These are phyloP conservation scores for Caenorhabditis macrosperma DNA, from an alignment of 2,888 invertebrate genomes.

Conservation along the genomic window DNA sequence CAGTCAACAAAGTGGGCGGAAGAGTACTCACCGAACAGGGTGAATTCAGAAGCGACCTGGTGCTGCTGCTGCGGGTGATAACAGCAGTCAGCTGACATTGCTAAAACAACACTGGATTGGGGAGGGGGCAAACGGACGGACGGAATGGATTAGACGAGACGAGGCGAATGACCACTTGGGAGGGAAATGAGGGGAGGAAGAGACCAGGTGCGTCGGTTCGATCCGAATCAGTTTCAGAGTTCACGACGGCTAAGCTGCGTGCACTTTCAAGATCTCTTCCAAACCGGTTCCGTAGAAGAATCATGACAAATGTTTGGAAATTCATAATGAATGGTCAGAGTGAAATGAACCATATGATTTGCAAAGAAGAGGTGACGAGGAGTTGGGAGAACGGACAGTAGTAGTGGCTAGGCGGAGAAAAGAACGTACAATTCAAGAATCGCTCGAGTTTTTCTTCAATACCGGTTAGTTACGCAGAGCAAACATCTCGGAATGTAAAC, in stretches of 20 bases:
- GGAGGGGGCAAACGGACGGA: neutral
- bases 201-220: neutral
- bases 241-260: neutral
- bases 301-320: too few species aligned
- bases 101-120: conserved; percentile 13
- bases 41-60: conserved; percentile 2
- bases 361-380: too few species aligned
- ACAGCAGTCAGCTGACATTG: conserved; percentile 43
- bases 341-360: too few species aligned
- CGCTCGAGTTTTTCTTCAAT: neutral
- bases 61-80: conserved; percentile 25
- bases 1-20: conserved; percentile 2
- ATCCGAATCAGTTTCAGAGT: neutral
- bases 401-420: neutral
- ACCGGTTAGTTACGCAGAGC: neutral
- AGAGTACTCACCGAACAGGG: neutral
- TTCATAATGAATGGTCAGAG: too few species aligned
- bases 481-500: neutral
- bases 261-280: neutral
- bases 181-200: neutral
- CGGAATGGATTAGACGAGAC: conserved; percentile 1
- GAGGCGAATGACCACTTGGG: conserved; percentile 9
- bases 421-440: neutral
- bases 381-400: too few species aligned
- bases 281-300: too few species aligned